Conservation (phyloP, 2,797 vertebrate species). For the Coendou prehensilis region DNA sequence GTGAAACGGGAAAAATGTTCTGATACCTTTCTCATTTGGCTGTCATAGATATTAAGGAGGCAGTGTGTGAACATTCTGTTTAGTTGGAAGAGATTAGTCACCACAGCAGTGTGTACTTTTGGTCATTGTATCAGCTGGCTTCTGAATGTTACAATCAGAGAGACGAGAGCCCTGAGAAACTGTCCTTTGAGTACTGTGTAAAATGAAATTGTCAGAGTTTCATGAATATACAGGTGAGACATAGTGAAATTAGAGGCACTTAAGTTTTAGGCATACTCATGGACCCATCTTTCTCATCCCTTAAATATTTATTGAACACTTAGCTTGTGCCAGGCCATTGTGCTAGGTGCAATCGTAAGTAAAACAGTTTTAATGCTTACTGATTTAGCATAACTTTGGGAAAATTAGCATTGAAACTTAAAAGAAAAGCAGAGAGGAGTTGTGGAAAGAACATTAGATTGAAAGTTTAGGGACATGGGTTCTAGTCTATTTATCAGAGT, state of each 20-base stretch:
- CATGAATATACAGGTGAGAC: background rate
- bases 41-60: conserved; percentile 42
- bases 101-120: background rate
- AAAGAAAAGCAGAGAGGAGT: conserved; percentile 40
- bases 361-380: conserved; percentile 22
- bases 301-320: background rate
- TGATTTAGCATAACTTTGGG: conserved; percentile 16
- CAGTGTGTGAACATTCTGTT: conserved; percentile 21
- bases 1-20: background rate
- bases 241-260: conserved; percentile 5
- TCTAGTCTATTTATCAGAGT: background rate
- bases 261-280: background rate
- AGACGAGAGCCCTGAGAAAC: background rate
- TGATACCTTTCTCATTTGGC: conserved; percentile 14
- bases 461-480: conserved; percentile 1
- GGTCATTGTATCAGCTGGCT: background rate
- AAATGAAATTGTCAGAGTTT: background rate
- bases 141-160: conserved; percentile 27
- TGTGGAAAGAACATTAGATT: conserved; percentile 35
- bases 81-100: conserved; percentile 34
- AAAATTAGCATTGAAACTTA: background rate
- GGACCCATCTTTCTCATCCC: background rate
- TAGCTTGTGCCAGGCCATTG: background rate
- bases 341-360: background rate
- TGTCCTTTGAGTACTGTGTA: conserved; percentile 13